phyloP scores from a whole-genome alignment of 2,888 invertebrate genomes.

The Parnassius mnemosyne region DNA sequence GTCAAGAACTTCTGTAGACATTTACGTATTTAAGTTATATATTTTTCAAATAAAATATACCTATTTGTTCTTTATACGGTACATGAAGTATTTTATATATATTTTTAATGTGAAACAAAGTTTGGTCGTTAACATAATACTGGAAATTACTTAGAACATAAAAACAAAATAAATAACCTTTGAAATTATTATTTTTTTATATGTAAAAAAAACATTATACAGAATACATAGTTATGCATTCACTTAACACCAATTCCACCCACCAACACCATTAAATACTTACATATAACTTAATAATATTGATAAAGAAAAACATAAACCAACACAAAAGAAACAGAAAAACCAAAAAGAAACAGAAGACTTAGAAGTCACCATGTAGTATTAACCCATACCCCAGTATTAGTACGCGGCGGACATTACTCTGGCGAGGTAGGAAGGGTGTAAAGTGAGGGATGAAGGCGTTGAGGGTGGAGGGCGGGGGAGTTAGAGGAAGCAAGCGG shows the following conservation, averaged over 20 bases:
- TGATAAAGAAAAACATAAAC: constrained; percentile 9
- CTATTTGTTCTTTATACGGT: too few relatives aligned
- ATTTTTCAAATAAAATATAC: too few relatives aligned
- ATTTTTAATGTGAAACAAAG: too few relatives aligned
- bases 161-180: too few relatives aligned
- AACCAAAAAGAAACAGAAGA: constrained; percentile 24
- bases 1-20: too few relatives aligned
- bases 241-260: not conserved
- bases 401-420: constrained; percentile 38
- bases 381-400: constrained; percentile 28
- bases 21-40: too few relatives aligned
- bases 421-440: constrained; percentile 23
- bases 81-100: too few relatives aligned
- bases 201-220: too few relatives aligned
- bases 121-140: too few relatives aligned
- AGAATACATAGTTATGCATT: not conserved
- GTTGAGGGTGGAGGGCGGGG: constrained; percentile 7
- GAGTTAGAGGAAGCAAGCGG: constrained; percentile 20
- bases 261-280: constrained; percentile 4
- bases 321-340: constrained; percentile 17
- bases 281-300: constrained; percentile 12
- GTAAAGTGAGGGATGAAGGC: not conserved
- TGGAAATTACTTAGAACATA: too few relatives aligned
- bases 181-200: too few relatives aligned
- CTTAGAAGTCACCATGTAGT: constrained; percentile 25